Conservation (phyloP, 2,888 invertebrate species). For the Gryllus longicercus region DNA sequence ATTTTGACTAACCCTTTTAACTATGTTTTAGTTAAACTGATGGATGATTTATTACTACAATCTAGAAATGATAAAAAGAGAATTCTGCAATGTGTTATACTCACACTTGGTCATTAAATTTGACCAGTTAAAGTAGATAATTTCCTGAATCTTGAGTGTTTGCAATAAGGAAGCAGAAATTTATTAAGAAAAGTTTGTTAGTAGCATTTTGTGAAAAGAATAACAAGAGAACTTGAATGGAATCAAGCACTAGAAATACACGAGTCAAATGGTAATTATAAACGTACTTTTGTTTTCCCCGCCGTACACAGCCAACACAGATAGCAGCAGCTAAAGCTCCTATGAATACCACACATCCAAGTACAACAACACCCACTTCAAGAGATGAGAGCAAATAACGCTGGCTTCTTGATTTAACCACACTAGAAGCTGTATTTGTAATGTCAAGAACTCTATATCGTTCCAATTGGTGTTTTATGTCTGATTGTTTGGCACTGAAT, state of each 20-base stretch:
- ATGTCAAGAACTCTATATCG: constrained; percentile 66
- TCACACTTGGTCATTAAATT: background rate
- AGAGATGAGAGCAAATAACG: constrained; percentile 60
- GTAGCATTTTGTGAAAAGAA: no score
- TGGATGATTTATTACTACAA: no score
- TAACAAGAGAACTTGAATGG: no score
- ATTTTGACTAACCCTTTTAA: no score
- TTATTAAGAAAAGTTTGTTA: background rate
- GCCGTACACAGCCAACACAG: constrained; percentile 69
- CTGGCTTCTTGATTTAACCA: constrained; percentile 48
- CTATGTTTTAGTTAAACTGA: no score
- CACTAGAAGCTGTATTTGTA: constrained; percentile 49
- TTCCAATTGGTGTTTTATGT: constrained; percentile 49
- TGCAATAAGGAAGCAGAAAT: background rate
- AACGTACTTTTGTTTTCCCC: constrained; percentile 35
- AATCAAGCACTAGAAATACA: no score
- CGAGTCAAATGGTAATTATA: background rate
- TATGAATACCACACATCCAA: constrained; percentile 76
- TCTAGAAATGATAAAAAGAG: no score
- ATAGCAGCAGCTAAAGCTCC: constrained; percentile 77
- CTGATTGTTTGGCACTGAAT: constrained; percentile 39
- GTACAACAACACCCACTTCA: constrained; percentile 75
- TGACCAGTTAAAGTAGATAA: constrained; percentile 2
- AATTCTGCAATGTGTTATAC: no score
- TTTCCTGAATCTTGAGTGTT: background rate